Conservation (phyloP, 2,113 vertebrate species). For the Uropsilus gracilis region DNA sequence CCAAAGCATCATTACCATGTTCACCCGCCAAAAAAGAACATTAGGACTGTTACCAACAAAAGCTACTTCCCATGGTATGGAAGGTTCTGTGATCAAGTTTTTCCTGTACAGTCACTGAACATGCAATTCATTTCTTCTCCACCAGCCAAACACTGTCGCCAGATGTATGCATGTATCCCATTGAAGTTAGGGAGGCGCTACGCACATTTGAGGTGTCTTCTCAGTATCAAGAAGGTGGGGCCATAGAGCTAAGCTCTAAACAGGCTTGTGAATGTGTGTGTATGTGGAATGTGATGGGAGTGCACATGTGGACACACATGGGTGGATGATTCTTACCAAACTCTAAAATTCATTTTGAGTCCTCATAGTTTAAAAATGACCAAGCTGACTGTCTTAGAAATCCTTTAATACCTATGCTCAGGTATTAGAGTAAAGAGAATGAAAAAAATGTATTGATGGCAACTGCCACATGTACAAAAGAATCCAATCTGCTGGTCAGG, state of each 20-base stretch:
- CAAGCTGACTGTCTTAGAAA: neutral
- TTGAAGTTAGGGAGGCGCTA: conserved; percentile 19
- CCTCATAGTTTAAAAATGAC: neutral
- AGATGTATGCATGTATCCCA: conserved; percentile 49
- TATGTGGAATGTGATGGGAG: neutral
- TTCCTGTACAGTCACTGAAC: conserved; percentile 67
- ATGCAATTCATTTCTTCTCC: conserved; percentile 59
- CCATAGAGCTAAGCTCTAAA: neutral
- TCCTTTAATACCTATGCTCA: neutral
- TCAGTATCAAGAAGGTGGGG: conserved; percentile 39
- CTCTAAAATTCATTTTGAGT: neutral
- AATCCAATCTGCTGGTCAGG: neutral
- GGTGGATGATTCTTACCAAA: neutral
- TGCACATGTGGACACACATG: no score
- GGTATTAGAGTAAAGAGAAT: neutral
- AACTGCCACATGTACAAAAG: neutral
- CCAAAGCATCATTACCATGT: conserved; percentile 51
- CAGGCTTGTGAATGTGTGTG: neutral
- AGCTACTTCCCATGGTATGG: conserved; percentile 72
- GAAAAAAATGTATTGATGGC: neutral
- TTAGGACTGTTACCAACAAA: conserved; percentile 59
- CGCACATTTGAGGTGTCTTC: neutral
- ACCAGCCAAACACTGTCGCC: conserved; percentile 51
- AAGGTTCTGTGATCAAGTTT: conserved; percentile 52
- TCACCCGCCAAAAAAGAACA: conserved; percentile 41